Evolutionary conservation across 2,888 invertebrate genomes (phyloP), one percentile per base, ranked within the genome.

Genomic region (Himalopsyche kuldschensis): DNA sequence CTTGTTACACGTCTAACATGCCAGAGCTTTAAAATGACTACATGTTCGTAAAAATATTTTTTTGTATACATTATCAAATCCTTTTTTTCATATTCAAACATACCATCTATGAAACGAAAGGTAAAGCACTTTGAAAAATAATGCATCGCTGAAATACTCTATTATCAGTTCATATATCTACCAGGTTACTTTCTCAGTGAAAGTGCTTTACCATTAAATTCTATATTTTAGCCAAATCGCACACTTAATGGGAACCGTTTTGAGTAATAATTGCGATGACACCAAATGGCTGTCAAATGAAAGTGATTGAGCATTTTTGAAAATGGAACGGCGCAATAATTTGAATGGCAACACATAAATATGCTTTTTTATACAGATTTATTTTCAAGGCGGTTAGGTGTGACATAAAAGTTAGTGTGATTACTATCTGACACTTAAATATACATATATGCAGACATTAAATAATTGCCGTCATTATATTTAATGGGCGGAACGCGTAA

Each of bases 381-480:
- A 35, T 79, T 55, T 32, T 32, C 32, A 32, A 63, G 11, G 79
- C 63, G 27, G 55, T 55, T 79, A 79, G 20, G 79, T 63, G 79
- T 35, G 63, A 79, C 79, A 79, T 30, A 63, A 80, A 81, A 81
- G 76, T 55, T 55, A 55, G 55, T 81, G 81, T 48, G 48, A 76
- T 48, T 77, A 24, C 48, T 30, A 48, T 81, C 55, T 55, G 55
- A 55, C 75, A 80, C 69, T 15, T 75, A 31, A 75, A 76, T 81
- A 48, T 81, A 76, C 76, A 48, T 81, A 55, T 24, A 75, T 35
- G 17, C 47, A 30, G 79, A 82, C 79, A 79, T 47, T 84, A 84
- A 85, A 86, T 86, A 82, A 86, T 86, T 84, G 83, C 84, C 55
- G 75, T 48, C 83, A 85, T 86, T 82, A 85, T 79, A 80, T 80